A percentile compares a stretch with the other conserved stretches of the same genome.
These are phyloP conservation scores for Mellivora capensis DNA, from an alignment of 2,113 vertebrate genomes.

Conservation along the genomic window DNA sequence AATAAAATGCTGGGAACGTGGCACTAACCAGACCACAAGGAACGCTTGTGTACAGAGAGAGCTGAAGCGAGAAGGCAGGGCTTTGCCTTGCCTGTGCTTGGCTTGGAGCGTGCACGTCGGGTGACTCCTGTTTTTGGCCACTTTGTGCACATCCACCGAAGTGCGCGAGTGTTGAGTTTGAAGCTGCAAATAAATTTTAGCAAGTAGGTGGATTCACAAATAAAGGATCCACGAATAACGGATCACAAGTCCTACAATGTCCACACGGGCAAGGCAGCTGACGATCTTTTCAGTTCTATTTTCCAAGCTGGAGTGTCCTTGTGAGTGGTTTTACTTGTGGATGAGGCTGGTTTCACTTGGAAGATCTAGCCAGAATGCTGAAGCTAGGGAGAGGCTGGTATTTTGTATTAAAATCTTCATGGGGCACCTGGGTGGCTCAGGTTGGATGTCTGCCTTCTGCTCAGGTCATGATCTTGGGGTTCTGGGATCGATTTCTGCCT, in stretches of 20 bases:
- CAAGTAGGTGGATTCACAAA: accelerated
- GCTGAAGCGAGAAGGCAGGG: too few species aligned
- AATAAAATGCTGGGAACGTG: too few species aligned
- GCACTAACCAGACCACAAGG: accelerated
- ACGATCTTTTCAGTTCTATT: accelerated
- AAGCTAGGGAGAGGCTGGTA: background rate
- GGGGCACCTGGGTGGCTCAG: too few species aligned
- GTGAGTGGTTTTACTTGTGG: background rate
- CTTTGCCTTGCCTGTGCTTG: accelerated
- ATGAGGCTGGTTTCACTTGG: background rate
- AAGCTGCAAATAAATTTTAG: accelerated
- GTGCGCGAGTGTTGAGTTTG: accelerated
- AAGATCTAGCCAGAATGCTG: background rate
- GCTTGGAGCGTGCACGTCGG: accelerated
- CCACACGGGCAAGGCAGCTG: background rate
- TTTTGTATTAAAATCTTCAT: background rate
- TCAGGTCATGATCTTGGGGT: too few species aligned
- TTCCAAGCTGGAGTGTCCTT: too few species aligned
- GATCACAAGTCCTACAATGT: too few species aligned
- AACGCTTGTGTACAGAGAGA: background rate
- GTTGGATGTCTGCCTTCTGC: too few species aligned
- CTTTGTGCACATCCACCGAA: accelerated
- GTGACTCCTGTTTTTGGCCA: accelerated
- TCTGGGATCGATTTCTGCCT: too few species aligned
- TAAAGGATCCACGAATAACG: background rate